These are phyloP conservation scores for Catharus fuscescens DNA, from an alignment of 2,113 vertebrate species.

Conservation along the genomic window DNA sequence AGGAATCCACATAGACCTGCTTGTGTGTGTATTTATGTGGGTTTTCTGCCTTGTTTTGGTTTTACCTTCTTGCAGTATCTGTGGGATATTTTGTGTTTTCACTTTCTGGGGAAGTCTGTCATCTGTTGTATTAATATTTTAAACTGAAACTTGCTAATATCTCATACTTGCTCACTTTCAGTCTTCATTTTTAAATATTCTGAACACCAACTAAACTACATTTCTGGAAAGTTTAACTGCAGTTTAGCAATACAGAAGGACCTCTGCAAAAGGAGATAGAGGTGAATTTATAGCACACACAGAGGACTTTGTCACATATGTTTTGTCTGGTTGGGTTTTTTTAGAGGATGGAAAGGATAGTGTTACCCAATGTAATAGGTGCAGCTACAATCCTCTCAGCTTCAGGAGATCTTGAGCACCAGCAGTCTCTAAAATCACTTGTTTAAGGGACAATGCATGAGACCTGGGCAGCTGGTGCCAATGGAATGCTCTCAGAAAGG, in stretches of 20 bases:
- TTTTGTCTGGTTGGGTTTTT: too few species aligned
- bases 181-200: background rate
- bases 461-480: background rate
- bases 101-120: background rate
- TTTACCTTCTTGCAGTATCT: background rate
- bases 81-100: background rate
- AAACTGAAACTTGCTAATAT: background rate
- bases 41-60: background rate
- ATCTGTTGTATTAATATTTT: background rate
- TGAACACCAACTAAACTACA: background rate
- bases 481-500: background rate
- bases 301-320: rapidly evolving
- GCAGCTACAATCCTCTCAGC: background rate
- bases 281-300: background rate
- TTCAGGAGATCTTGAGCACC: background rate
- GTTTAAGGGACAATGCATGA: background rate
- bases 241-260: background rate
- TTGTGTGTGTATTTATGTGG: background rate
- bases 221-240: background rate
- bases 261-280: background rate
- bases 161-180: background rate
- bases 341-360: background rate
- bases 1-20: background rate
- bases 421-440: background rate
- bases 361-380: background rate